Evolutionary conservation across 1,140 invertebrate species (phyloP).

Genomic region (Nebria ingens): DNA sequence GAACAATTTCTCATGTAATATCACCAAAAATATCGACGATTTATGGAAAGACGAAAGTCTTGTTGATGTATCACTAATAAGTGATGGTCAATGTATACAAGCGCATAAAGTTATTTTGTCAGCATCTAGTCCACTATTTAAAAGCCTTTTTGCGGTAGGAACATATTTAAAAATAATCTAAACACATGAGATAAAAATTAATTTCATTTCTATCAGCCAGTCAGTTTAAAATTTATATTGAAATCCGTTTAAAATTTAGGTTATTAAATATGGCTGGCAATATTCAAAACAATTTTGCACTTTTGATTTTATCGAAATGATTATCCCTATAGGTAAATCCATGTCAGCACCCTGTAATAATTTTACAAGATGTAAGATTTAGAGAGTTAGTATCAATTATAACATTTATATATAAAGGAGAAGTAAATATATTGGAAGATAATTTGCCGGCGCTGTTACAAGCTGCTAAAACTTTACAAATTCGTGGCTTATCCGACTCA

Average conservation of each 20-base stretch:
- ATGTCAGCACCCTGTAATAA: constrained; percentile 55
- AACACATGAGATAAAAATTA: not conserved
- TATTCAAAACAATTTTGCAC: too few relatives aligned
- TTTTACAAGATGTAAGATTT: constrained; percentile 53
- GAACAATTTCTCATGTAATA: constrained; percentile 55
- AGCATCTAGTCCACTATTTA: constrained; percentile 61
- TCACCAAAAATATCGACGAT: constrained; percentile 49
- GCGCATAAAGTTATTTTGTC: constrained; percentile 64
- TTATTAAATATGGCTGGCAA: not conserved
- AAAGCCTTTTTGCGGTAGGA: constrained; percentile 51
- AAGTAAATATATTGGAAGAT: constrained; percentile 55
- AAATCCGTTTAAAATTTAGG: too few relatives aligned
- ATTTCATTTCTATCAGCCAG: constrained; percentile 3
- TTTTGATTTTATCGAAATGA: too few relatives aligned
- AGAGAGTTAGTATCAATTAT: constrained; percentile 46
- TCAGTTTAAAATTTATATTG: too few relatives aligned
- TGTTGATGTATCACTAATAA: constrained; percentile 59
- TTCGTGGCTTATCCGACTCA: constrained; percentile 47
- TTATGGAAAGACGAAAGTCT: constrained; percentile 54
- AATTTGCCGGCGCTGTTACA: constrained; percentile 49
- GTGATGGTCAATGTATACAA: constrained; percentile 53
- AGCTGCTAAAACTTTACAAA: constrained; percentile 51
- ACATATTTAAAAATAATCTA: constrained; percentile 13
- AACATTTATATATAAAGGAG: constrained; percentile 56
- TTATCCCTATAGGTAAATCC: constrained; percentile 48